Percentiles rank a stretch among this genome's conserved stretches.
These are phyloP conservation scores for Arizona elegans DNA, from an alignment of 2,113 vertebrate species.

Conservation along the genomic window DNA sequence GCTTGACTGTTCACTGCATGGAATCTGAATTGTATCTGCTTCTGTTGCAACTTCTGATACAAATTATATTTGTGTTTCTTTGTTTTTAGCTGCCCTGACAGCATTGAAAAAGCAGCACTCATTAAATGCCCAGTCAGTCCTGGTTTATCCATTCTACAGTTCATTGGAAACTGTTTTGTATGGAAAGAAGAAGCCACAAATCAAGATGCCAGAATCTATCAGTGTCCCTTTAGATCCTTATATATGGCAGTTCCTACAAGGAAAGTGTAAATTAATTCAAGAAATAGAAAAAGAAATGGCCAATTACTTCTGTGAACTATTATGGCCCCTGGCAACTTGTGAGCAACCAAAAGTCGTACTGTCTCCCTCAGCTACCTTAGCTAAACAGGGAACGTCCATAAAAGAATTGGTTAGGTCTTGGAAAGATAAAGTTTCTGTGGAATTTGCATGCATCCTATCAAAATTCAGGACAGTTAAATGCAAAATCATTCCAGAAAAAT, in stretches of 20 bases:
- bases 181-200: slow-evolving; percentile 71
- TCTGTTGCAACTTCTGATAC: background rate
- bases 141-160: slow-evolving; percentile 77
- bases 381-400: slow-evolving; percentile 56
- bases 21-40: background rate
- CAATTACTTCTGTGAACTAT: slow-evolving; percentile 67
- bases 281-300: slow-evolving; percentile 68
- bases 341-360: slow-evolving; percentile 61
- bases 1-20: background rate
- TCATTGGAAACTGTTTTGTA: slow-evolving; percentile 79
- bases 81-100: slow-evolving; percentile 66
- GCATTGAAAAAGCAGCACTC: slow-evolving; percentile 69
- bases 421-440: slow-evolving; percentile 61
- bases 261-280: slow-evolving; percentile 42
- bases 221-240: slow-evolving; percentile 61
- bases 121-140: slow-evolving; percentile 64
- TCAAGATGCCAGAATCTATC: slow-evolving; percentile 74
- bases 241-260: slow-evolving; percentile 74
- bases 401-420: slow-evolving; percentile 66
- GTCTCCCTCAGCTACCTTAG: slow-evolving; percentile 65
- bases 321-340: slow-evolving; percentile 61
- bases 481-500: slow-evolving; percentile 54
- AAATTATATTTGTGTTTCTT: slow-evolving; percentile 21
- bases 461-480: slow-evolving; percentile 67
- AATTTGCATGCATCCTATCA: slow-evolving; percentile 65